phyloP scores from a whole-genome alignment of 2,797 vertebrate species.

The Danio kyathit region DNA sequence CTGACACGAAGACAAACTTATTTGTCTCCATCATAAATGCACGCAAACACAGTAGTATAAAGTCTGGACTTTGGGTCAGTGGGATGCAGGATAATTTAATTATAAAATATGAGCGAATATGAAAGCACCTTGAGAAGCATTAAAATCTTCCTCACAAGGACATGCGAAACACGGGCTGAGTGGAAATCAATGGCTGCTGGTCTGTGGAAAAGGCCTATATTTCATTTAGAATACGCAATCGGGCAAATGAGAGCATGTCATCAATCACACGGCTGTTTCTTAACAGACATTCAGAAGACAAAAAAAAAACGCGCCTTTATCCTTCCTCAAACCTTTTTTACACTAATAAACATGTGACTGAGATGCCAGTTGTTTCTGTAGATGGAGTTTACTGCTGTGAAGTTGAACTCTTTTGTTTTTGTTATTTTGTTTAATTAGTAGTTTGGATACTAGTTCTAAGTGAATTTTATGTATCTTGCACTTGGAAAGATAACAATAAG shows the following conservation, averaged over 20 bases:
- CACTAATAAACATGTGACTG: neutral
- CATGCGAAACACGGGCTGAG: constrained; percentile 66
- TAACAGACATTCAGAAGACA: constrained; percentile 26
- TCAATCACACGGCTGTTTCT: constrained; percentile 72
- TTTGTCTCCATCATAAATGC: constrained; percentile 51
- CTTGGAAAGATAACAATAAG: neutral
- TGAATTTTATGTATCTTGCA: too few relatives aligned
- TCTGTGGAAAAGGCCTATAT: constrained; percentile 74
- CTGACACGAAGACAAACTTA: constrained; percentile 22
- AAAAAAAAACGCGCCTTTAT: constrained; percentile 19
- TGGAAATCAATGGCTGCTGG: constrained; percentile 78
- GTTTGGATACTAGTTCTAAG: too few relatives aligned
- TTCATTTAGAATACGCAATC: constrained; percentile 80
- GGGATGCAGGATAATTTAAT: constrained; percentile 53
- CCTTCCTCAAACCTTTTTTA: constrained; percentile 36
- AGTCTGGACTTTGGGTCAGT: constrained; percentile 9
- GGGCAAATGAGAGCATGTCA: constrained; percentile 72
- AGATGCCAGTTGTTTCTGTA: neutral
- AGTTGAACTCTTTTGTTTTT: too few relatives aligned
- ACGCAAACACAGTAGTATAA: constrained; percentile 17
- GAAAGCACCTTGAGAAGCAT: constrained; percentile 59
- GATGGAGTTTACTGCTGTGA: too few relatives aligned
- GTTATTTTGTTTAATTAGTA: too few relatives aligned
- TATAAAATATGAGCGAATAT: constrained; percentile 58
- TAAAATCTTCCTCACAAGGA: constrained; percentile 67